Percentiles rank a stretch among this genome's conserved stretches.
Conservation (phyloP, 2,797 vertebrate genomes). For the Cryptoblepharus egeriae region DNA sequence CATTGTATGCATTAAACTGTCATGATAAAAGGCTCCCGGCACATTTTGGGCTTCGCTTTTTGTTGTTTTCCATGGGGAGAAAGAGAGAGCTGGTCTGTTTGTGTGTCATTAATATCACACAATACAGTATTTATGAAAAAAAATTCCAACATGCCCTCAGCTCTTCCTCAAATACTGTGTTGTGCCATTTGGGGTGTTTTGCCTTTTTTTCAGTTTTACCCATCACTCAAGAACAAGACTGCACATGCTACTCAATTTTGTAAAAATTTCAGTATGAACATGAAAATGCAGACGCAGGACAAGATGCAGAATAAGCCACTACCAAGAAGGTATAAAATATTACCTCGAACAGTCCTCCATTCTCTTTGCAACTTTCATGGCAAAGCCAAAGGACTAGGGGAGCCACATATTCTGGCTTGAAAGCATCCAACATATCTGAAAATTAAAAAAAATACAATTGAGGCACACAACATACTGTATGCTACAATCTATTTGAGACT, state of each 20-base stretch:
- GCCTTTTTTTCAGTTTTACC: neutral
- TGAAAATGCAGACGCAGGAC: neutral
- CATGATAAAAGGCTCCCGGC: too few relatives aligned
- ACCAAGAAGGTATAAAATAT: constrained; percentile 23
- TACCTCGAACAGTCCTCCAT: constrained; percentile 95
- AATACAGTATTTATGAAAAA: too few relatives aligned
- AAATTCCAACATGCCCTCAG: too few relatives aligned
- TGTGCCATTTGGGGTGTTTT: neutral
- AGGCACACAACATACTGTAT: neutral
- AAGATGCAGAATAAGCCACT: neutral
- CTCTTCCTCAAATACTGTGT: neutral
- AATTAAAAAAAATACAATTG: neutral
- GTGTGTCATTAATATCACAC: too few relatives aligned
- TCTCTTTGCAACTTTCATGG: constrained; percentile 92
- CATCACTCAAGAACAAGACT: neutral
- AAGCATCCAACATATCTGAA: constrained; percentile 85
- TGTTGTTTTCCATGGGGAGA: too few relatives aligned
- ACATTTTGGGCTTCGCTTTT: too few relatives aligned
- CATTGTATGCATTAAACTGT: too few relatives aligned
- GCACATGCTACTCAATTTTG: neutral
- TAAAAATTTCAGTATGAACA: neutral
- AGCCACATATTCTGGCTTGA: constrained; percentile 93
- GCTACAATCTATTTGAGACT: too few relatives aligned
- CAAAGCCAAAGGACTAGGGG: constrained; percentile 95
- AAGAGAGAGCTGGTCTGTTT: too few relatives aligned